Conservation (phyloP, 2,797 vertebrate species). For the Lacerta bilineata region DNA sequence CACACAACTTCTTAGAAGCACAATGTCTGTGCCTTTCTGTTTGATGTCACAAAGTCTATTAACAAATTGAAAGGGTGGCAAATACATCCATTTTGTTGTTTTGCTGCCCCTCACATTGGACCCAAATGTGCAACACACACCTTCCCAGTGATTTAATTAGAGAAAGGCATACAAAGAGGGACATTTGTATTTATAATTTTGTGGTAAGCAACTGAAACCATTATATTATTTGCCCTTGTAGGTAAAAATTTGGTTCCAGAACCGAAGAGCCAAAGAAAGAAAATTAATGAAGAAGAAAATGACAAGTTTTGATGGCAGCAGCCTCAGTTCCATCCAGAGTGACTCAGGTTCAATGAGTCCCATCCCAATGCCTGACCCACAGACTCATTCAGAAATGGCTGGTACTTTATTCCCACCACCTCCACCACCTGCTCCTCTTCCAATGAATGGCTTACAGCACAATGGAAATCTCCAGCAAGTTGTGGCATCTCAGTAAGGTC, state of each 20-base stretch:
- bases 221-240: conserved; percentile 64
- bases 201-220: conserved; percentile 21
- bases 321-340: conserved; percentile 89
- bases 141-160: background rate
- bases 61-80: too few relatives aligned
- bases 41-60: too few relatives aligned
- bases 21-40: too few relatives aligned
- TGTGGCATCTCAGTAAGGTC: conserved; percentile 83
- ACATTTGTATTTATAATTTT: background rate
- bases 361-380: conserved; percentile 85
- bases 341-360: conserved; percentile 93
- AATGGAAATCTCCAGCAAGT: conserved; percentile 89
- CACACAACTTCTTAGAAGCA: too few relatives aligned
- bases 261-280: conserved; percentile 93
- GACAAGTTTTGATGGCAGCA: conserved; percentile 91
- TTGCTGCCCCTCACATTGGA: too few relatives aligned
- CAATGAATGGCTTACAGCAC: conserved; percentile 86
- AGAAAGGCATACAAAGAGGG: background rate
- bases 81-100: too few relatives aligned
- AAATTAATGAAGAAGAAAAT: conserved; percentile 96
- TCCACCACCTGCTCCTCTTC: conserved; percentile 77
- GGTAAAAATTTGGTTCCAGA: conserved; percentile 98
- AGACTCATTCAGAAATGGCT: conserved; percentile 89
- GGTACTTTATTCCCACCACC: conserved; percentile 84
- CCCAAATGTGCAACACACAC: background rate